A percentile compares a stretch with the other conserved stretches of the same genome.
Conservation (phyloP, 2,113 vertebrate genomes). For the Desmodus rotundus region DNA sequence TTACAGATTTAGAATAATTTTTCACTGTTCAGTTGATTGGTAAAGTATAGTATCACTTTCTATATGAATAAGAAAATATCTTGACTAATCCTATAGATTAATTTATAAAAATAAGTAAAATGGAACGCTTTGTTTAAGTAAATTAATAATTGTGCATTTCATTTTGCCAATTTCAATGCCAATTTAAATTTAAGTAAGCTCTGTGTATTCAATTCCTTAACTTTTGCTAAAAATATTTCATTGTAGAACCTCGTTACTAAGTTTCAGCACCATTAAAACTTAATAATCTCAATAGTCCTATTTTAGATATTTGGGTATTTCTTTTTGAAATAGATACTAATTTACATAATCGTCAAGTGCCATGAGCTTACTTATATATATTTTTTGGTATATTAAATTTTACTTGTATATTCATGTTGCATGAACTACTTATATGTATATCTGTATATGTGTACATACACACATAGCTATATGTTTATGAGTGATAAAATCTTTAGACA, state of each 20-base stretch:
- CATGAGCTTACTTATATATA: background rate
- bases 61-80: background rate
- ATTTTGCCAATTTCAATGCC: background rate
- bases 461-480: background rate
- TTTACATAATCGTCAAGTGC: background rate
- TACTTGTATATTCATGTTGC: background rate
- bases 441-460: background rate
- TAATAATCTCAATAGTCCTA: background rate
- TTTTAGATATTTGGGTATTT: background rate
- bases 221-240: background rate
- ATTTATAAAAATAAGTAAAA: background rate
- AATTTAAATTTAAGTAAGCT: background rate
- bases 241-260: background rate
- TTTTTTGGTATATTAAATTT: background rate
- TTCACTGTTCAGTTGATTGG: background rate
- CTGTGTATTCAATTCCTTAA: background rate
- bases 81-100: background rate
- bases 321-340: background rate
- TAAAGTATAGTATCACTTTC: background rate
- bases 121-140: background rate
- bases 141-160: background rate
- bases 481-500: background rate
- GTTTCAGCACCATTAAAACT: background rate
- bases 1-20: background rate
- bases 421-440: background rate